A percentile compares a stretch with the other conserved stretches of the same genome.
Evolutionary conservation across 2,113 vertebrate species (phyloP).

Genomic region (Elaphurus davidianus): DNA sequence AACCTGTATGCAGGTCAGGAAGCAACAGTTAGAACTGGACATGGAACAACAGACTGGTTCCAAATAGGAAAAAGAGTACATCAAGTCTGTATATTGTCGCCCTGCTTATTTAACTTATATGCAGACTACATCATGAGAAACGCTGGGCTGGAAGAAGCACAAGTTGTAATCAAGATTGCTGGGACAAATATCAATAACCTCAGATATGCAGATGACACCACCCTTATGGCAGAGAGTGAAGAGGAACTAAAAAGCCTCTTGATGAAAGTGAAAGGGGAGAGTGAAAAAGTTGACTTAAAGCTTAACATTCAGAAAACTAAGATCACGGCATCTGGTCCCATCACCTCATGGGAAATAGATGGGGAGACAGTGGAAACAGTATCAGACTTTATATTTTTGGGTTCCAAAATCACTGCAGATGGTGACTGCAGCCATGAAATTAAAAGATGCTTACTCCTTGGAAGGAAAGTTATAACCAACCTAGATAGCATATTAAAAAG

Average conservation of each 20-base stretch:
- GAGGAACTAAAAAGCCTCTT: too few relatives aligned
- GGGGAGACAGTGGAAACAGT: too few relatives aligned
- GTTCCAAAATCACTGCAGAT: too few relatives aligned
- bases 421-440: too few relatives aligned
- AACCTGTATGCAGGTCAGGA: not conserved
- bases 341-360: not conserved
- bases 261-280: not conserved
- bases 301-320: not conserved
- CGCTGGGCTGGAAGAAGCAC: fast-evolving
- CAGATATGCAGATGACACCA: too few relatives aligned
- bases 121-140: too few relatives aligned
- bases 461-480: not conserved
- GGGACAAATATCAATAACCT: too few relatives aligned
- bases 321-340: not conserved
- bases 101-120: not conserved
- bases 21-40: not conserved
- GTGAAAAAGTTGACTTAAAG: not conserved
- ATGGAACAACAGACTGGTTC: too few relatives aligned
- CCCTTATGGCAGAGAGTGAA: too few relatives aligned
- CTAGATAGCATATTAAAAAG: not conserved
- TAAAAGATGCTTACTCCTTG: not conserved
- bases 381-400: fast-evolving
- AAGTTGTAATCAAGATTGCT: too few relatives aligned
- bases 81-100: too few relatives aligned
- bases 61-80: fast-evolving